phyloP scores from a whole-genome alignment of 2,113 vertebrate species.

The Mandrillus leucophaeus region DNA sequence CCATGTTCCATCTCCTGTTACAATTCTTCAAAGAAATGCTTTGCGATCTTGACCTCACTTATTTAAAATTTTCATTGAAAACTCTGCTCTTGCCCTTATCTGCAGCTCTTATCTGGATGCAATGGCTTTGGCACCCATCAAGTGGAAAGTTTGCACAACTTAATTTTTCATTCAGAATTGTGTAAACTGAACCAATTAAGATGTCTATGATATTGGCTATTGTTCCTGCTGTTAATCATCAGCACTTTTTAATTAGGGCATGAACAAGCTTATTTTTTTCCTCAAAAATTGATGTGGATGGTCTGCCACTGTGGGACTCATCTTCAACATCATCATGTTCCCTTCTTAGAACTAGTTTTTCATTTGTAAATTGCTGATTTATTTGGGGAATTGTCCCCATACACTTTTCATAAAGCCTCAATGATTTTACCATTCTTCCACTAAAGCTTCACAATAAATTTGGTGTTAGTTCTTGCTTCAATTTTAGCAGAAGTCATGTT shows the following conservation, averaged over 20 bases:
- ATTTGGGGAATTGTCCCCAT: neutral
- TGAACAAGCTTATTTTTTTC: neutral
- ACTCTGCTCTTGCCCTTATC: neutral
- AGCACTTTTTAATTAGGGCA: neutral
- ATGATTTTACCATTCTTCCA: neutral
- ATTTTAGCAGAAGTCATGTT: neutral
- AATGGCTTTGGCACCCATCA: neutral
- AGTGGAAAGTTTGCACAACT: neutral
- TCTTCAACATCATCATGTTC: neutral
- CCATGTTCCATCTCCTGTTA: neutral
- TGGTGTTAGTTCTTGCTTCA: neutral
- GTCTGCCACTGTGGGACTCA: neutral
- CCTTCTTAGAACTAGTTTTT: neutral
- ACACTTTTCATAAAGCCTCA: neutral
- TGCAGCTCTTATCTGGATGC: neutral
- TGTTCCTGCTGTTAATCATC: neutral
- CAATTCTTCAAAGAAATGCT: neutral
- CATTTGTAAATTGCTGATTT: neutral
- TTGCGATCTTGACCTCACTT: neutral
- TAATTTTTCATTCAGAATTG: neutral
- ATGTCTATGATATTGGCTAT: neutral
- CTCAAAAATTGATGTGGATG: neutral
- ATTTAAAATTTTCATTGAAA: neutral
- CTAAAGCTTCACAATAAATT: neutral
- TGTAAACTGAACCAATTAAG: neutral